Evolutionary conservation across 23 tunicate species (phyloP), one percentile per base, ranked within the genome.

Genomic region (Pegea sp.): DNA sequence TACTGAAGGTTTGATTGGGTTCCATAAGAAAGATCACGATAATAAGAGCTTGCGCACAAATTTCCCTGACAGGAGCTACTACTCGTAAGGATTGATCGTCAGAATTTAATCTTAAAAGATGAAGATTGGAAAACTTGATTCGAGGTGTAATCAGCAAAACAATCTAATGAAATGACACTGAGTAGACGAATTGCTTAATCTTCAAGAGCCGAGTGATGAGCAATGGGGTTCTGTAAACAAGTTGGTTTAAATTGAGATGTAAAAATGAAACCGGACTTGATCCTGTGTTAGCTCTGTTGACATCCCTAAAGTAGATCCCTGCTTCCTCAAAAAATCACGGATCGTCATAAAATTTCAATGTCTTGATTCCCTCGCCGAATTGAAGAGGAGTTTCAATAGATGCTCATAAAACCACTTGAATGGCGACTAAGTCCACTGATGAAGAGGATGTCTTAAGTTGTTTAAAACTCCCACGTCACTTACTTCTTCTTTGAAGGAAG

Each of bases 1-100:
- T n/a, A n/a, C 86, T 73, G 0, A 33, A 44, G 6, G 68, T 64
- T 23, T 61, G 61, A 19, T 42, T 44, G 33, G 60, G 50, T 4
- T 72, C 42, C 30, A 71, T 34, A 4, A n/a, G 56, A 16, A n/a
- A n/a, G n/a, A 64, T 57, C 21, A 68, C 69, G 22, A 89, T 61
- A 34, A 80, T 74, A 2, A 89, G 60, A 1, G 90, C 79, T 34
- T 89, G 98, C 1, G 98, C 90, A 34, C 90, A 79, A 1, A 90
- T 64, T 69, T 89, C 98, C 44, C 98, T 55, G 4, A 89, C 81
- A 3, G 98, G 98, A 13, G 98, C 98, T 3, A 78, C 78, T 19
- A 77, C 88, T 72, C 71, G 42, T 58, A 63, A 56, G 22, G n/a
- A n/a, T n/a, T n/a, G 3, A 11, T n/a, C n/a, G n/a, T n/a, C n/a